Base-by-base conservation (phyloP, 2,113 vertebrate species). In the Mustela nigripes region DNA sequence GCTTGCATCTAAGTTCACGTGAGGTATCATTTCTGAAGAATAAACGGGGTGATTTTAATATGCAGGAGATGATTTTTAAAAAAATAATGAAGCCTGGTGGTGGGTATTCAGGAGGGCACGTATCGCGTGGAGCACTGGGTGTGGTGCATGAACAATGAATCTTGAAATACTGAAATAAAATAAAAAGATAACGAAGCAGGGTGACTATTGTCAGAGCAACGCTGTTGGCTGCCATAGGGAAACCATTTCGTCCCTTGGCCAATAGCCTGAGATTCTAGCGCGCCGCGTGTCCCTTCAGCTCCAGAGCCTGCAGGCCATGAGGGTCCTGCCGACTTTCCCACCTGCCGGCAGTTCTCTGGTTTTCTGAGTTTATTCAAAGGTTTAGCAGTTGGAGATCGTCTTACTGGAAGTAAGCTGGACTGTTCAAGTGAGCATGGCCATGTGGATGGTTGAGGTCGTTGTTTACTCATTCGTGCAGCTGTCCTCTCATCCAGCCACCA, bases 1-100 rank as follows among this genome's bases (percentile, higher is more conserved):
- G 79, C 26, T 53, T 63, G 9, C 39, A 28, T 86, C 18, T 73
- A 11, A 36, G 50, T 92, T 90, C 36, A 53, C 73, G 85, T 62
- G 45, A 74, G 81, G 48, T 33, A 65, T 89, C n/a, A 42, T 85
- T 93, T 91, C 48, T 89, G 56, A 97, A 93, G 12, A 31, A 63
- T 63, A 48, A 78, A 96, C 76, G 84, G 45, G 10, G 15, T 5
- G 12, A 21, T 88, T n/a, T 96, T 63, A 93, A 84, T 50, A 50
- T 45, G 7, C 76, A 87, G 26, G 15, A 78, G 63, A 11, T 81
- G 9, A 21, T 79, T 85, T 76, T 58, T 36, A 36, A 28, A 56
- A 56, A 56, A 56, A 56, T 56, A 56, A 53, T 53, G 53, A 53
- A 56, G 53, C 53, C 53, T 5, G 53, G 16, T 56, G 53, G 16